phyloP scores from a whole-genome alignment of 2,113 vertebrate genomes.

The Ictalurus punctatus region DNA sequence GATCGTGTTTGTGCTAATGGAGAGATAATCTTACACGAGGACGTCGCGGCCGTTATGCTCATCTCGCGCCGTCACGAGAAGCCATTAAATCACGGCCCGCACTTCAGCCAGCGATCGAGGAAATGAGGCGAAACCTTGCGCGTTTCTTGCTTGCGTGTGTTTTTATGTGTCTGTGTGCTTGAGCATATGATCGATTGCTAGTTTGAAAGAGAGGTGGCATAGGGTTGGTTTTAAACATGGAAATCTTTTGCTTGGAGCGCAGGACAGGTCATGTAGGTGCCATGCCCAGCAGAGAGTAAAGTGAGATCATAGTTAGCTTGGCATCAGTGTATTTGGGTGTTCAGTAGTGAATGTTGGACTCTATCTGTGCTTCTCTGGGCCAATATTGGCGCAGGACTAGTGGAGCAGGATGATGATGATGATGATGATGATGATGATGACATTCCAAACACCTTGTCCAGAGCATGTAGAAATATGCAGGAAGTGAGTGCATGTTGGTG shows the following conservation, averaged over 20 bases:
- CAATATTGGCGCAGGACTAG: background rate
- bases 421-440: background rate
- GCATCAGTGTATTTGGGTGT: slow-evolving; percentile 27
- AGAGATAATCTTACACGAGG: slow-evolving; percentile 52
- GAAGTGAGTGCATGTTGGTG: slow-evolving; percentile 23
- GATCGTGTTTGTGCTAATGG: slow-evolving; percentile 52
- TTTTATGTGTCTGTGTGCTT: slow-evolving; percentile 13
- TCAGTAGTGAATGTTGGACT: background rate
- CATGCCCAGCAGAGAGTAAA: background rate
- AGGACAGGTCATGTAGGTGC: background rate
- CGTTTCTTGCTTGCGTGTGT: slow-evolving; percentile 31
- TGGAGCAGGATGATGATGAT: background rate
- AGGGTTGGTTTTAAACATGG: background rate
- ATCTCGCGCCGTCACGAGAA: slow-evolving; percentile 14
- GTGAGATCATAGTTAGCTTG: background rate
- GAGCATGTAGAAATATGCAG: background rate
- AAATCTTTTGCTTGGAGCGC: background rate
- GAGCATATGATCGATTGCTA: background rate
- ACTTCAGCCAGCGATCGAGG: slow-evolving; percentile 35
- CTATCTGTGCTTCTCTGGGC: slow-evolving; percentile 24
- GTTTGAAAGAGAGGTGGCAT: background rate
- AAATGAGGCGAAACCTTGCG: slow-evolving; percentile 48
- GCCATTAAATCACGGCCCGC: slow-evolving; percentile 53
- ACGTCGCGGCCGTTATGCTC: slow-evolving; percentile 46
- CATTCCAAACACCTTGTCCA: background rate